A percentile compares a stretch with the other conserved stretches of the same genome.
Conservation (phyloP, 2,888 invertebrate species). For the Macroteleia sp. region DNA sequence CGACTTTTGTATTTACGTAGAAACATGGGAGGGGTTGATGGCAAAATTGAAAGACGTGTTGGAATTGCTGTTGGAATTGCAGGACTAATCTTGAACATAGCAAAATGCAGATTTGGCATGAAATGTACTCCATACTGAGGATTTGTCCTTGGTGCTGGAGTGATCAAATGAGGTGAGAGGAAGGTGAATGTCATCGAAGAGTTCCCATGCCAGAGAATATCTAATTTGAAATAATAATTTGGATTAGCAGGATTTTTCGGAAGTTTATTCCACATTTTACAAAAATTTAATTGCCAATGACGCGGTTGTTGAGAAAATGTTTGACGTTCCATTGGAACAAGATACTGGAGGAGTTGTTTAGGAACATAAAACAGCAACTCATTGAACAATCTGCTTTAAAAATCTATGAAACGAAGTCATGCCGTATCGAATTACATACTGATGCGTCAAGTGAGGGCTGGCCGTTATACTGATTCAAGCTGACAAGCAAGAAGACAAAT, state of each 20-base stretch:
- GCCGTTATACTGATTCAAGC: too few relatives aligned
- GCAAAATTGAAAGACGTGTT: too few relatives aligned
- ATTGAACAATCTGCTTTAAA: neutral
- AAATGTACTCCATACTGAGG: neutral
- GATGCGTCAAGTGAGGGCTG: constrained; percentile 1
- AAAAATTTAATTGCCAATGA: neutral
- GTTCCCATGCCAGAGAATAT: neutral
- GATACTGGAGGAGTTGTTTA: neutral
- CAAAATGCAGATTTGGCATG: constrained; percentile 5
- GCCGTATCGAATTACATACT: constrained; percentile 8
- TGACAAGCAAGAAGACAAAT: too few relatives aligned
- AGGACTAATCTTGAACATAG: neutral
- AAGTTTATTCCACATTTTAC: neutral
- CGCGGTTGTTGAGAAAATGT: neutral
- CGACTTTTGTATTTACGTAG: too few relatives aligned
- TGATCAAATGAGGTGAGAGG: neutral
- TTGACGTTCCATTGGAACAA: neutral
- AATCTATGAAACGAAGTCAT: neutral
- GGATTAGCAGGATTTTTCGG: neutral
- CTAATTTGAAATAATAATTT: neutral
- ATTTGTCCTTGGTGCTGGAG: neutral
- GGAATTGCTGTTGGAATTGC: neutral
- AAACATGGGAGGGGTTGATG: too few relatives aligned
- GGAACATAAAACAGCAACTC: neutral
- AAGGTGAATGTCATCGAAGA: neutral